Evolutionary conservation across 2,797 vertebrate genomes (phyloP).

Genomic region (Mycteria americana): DNA sequence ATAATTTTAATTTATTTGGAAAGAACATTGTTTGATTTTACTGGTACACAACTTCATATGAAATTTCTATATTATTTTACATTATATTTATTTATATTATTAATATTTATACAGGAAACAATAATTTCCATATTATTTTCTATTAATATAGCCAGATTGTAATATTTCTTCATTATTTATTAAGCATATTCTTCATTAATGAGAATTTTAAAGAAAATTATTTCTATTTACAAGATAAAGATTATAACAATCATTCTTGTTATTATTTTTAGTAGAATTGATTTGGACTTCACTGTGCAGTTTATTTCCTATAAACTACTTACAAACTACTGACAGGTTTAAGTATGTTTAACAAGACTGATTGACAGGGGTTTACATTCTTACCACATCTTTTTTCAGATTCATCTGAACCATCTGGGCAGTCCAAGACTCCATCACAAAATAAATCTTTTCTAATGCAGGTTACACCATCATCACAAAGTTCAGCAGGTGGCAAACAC

Average conservation of each 20-base stretch:
- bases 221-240: background rate
- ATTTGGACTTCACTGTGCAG: background rate
- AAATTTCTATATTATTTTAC: background rate
- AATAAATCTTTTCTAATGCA: constrained; percentile 76
- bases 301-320: background rate
- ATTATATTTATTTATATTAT: background rate
- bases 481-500: constrained; percentile 72
- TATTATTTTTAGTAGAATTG: background rate
- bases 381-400: constrained; percentile 81
- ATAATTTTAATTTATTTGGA: background rate
- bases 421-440: constrained; percentile 87
- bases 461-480: constrained; percentile 72
- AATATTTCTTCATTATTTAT: background rate
- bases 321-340: background rate
- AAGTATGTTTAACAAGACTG: background rate
- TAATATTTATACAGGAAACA: background rate
- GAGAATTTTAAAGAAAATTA: background rate
- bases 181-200: background rate
- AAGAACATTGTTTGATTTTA: background rate
- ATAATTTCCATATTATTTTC: background rate
- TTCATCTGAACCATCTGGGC: constrained; percentile 87
- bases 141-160: background rate
- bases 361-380: constrained; percentile 10
- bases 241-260: background rate
- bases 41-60: background rate